Percentiles rank a stretch among this genome's conserved stretches.
Evolutionary conservation across 2,113 vertebrate species (phyloP).

Genomic region (Tiliqua scincoides): DNA sequence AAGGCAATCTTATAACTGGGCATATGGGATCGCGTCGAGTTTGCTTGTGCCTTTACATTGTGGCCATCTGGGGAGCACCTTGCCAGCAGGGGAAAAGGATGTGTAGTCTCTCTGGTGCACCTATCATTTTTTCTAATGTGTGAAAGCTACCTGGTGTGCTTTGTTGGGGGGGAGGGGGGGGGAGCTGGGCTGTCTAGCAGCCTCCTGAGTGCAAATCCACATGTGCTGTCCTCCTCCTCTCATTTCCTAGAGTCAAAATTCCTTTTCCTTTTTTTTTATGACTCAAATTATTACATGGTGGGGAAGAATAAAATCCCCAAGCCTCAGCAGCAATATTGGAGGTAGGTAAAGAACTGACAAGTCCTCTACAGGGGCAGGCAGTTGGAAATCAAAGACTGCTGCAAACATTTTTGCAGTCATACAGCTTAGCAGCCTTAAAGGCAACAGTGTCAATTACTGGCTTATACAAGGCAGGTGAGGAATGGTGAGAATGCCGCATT

Average conservation of each 20-base stretch:
- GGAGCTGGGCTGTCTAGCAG: neutral
- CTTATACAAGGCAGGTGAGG: neutral
- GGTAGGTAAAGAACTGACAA: neutral
- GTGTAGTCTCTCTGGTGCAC: no score
- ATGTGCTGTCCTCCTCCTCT: neutral
- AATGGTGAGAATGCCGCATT: no score
- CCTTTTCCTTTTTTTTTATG: neutral
- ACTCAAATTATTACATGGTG: neutral
- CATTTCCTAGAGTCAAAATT: neutral
- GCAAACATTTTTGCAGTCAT: neutral
- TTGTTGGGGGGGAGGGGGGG: no score
- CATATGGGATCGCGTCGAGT: no score
- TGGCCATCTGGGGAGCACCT: no score
- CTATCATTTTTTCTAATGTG: no score
- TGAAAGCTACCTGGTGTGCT: no score
- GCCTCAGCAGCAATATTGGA: neutral
- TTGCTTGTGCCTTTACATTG: no score
- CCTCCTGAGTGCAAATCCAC: no score
- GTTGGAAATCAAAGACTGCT: neutral
- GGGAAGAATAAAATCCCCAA: neutral
- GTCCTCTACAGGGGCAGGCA: neutral
- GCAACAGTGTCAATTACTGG: neutral
- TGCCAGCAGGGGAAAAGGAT: no score
- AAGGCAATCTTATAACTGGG: no score
- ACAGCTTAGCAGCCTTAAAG: neutral